A percentile compares a stretch with the other conserved stretches of the same genome.
These are phyloP conservation scores for Saguinus midas DNA, from an alignment of 2,113 vertebrate genomes.

Conservation along the genomic window DNA sequence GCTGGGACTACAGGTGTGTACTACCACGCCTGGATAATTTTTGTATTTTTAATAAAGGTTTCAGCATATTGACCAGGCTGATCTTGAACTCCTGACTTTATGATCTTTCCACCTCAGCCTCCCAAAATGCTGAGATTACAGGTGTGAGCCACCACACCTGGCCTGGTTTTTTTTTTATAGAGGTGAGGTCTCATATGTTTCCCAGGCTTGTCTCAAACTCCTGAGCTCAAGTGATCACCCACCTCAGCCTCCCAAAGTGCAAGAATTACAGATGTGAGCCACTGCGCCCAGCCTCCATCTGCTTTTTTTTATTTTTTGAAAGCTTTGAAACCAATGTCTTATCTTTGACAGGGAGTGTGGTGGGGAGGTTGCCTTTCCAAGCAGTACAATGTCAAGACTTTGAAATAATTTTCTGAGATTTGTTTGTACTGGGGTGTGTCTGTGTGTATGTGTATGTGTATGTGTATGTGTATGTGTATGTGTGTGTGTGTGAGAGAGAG, in stretches of 20 bases:
- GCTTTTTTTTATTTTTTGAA: neutral
- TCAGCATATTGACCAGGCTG: neutral
- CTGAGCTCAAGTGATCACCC: neutral
- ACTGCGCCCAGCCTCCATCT: neutral
- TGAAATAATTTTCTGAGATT: constrained; percentile 13
- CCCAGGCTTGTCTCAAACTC: neutral
- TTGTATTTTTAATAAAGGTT: neutral
- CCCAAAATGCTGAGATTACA: neutral
- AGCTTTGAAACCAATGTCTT: neutral
- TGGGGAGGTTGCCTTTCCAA: neutral
- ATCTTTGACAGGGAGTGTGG: neutral
- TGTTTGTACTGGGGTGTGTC: neutral
- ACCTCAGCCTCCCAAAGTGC: neutral
- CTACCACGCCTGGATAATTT: neutral
- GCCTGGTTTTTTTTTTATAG: neutral
- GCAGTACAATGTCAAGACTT: neutral
- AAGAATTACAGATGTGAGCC: neutral
- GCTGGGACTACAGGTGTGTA: neutral
- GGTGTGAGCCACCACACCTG: neutral
- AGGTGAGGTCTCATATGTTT: neutral
- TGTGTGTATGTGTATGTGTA: no score
- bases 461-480: no score
- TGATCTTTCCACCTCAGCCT: neutral
- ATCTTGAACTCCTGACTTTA: neutral
- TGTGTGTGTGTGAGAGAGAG: no score